phyloP scores from a whole-genome alignment of 2,888 invertebrate species.

The Brachynemurus nebulosus region DNA sequence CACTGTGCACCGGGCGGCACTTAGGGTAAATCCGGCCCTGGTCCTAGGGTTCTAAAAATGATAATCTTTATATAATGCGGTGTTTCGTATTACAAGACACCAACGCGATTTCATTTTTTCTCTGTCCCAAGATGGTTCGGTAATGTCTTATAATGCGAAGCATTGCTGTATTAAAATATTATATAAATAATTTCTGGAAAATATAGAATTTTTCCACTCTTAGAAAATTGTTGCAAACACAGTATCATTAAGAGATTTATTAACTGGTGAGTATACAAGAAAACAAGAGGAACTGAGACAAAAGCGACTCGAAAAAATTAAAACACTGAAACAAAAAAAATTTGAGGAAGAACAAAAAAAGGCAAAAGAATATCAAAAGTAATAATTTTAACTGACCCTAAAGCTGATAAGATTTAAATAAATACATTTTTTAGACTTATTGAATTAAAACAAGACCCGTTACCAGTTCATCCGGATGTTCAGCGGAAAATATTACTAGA shows the following conservation, averaged over 20 bases:
- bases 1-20: no score
- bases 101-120: no score
- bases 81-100: no score
- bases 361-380: slow-evolving; percentile 21
- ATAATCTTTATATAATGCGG: no score
- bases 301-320: slow-evolving; percentile 19
- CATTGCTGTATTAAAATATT: no score
- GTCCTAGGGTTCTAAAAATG: no score
- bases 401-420: slow-evolving; percentile 1
- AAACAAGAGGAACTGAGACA: slow-evolving; percentile 22
- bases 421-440: slow-evolving; percentile 1
- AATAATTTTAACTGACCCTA: slow-evolving; percentile 21
- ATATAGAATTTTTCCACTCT: no score
- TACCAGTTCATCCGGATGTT: slow-evolving; percentile 48
- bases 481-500: slow-evolving; percentile 41
- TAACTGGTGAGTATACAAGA: slow-evolving; percentile 39
- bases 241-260: slow-evolving; percentile 42
- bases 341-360: background rate
- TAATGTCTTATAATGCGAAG: no score
- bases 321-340: slow-evolving; percentile 10
- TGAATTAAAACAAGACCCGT: slow-evolving; percentile 32
- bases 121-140: no score
- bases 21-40: no score
- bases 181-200: no score
- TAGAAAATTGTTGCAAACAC: no score